A percentile compares a stretch with the other conserved stretches of the same genome.
Evolutionary conservation across 37 sponge, comb jelly and placozoan species (phyloP).

Genomic region (Theonella swinhoei): DNA sequence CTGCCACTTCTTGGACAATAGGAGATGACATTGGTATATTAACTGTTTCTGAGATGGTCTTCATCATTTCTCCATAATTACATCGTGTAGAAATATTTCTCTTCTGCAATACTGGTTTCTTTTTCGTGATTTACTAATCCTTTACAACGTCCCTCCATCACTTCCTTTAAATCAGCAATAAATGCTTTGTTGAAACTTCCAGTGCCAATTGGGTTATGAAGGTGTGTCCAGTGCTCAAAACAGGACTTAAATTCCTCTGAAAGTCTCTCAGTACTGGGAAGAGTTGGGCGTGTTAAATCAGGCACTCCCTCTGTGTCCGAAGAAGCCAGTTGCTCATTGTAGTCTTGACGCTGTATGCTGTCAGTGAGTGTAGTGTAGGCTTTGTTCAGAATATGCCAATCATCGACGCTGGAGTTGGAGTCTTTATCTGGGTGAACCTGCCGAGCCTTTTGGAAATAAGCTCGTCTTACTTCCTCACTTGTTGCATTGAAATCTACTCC

Average conservation of each 20-base stretch:
- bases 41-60: background rate
- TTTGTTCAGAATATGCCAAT: conserved; percentile 4
- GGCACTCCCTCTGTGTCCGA: background rate
- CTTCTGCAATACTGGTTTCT: background rate
- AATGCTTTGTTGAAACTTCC: background rate
- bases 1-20: background rate
- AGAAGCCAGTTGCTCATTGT: conserved; percentile 11
- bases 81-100: background rate
- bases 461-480: conserved; percentile 1
- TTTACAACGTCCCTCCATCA: background rate
- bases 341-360: background rate
- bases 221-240: background rate
- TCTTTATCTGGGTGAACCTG: conserved; percentile 1
- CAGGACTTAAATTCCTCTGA: background rate
- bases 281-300: background rate
- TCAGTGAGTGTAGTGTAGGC: background rate
- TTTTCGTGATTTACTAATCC: background rate
- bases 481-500: conserved; percentile 5
- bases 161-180: background rate
- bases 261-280: background rate
- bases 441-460: conserved; percentile 18
- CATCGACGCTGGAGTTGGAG: background rate
- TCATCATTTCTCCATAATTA: background rate
- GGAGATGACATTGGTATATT: background rate
- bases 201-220: background rate